Evolutionary conservation across 2,113 vertebrate species (phyloP), one percentile per base, ranked within the genome.

Genomic region (Gasterosteus nipponicus): DNA sequence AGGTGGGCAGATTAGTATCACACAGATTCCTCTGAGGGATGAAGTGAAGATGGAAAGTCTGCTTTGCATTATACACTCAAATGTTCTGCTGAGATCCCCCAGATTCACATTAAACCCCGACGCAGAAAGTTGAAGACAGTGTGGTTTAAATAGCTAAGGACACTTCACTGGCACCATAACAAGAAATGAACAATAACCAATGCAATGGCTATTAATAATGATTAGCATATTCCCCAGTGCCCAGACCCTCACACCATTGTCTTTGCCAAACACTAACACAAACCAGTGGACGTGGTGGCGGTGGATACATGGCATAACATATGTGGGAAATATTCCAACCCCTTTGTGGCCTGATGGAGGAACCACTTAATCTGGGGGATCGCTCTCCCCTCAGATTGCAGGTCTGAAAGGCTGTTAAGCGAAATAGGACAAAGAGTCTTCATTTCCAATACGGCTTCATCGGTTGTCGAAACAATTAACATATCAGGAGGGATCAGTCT

Each of bases 401-500:
- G 54, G 53, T 81, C 86, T 91, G 82, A 92, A 92, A 91, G 84
- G 88, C 83, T 82, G 68, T 78, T 85, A 75, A 83, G 81, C 46
- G 18, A 89, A 86, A 78, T 46, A 83, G 90, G 86, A 93, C 87
- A 92, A 92, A 87, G 81, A 69, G 83, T 83, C 86, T 90, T 91
- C 86, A 92, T 92, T 92, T 92, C 89, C 83, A 92, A 90, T 83
- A 89, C 90, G 22, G 86, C 73, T 75, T 72, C 69, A 57, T 90
- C 81, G 87, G 77, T 91, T 92, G 92, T 92, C 92, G 90, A 72
- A 65, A 63, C 86, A 85, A 93, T 93, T 92, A 93, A 87, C 86
- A 89, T 84, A 89, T 89, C 83, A 82, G 83, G 83, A 89, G 89
- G 76, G 85, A 89, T 90, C 92, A 82, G 82, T 85, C 78, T 75